phyloP scores from a whole-genome alignment of 2,888 invertebrate genomes.

The Minunthozetes semirufus region DNA sequence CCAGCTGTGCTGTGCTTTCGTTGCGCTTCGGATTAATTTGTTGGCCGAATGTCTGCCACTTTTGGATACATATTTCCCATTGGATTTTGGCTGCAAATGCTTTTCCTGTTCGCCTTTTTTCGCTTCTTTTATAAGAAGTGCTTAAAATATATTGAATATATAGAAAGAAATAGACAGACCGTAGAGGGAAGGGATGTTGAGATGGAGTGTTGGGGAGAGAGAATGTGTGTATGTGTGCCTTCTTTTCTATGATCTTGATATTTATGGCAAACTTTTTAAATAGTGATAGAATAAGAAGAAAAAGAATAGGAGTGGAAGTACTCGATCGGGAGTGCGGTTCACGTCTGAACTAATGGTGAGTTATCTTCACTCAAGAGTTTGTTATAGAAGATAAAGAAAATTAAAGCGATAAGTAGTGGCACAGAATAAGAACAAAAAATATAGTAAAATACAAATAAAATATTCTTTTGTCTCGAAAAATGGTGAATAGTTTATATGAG shows the following conservation, averaged over 20 bases:
- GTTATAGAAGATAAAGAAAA: not conserved
- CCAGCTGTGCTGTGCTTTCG: not conserved
- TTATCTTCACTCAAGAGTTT: not conserved
- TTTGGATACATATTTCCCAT: constrained; percentile 13
- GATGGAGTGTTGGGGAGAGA: too few relatives aligned
- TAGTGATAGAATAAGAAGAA: too few relatives aligned
- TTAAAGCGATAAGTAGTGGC: too few relatives aligned
- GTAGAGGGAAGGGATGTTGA: too few relatives aligned
- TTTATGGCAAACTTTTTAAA: not conserved
- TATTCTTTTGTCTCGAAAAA: too few relatives aligned
- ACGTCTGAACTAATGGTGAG: not conserved
- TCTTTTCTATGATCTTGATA: not conserved
- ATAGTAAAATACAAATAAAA: too few relatives aligned
- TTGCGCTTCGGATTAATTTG: constrained; percentile 15
- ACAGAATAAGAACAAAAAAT: too few relatives aligned
- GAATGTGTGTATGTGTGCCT: not conserved
- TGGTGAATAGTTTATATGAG: too few relatives aligned
- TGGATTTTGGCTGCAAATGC: constrained; percentile 8
- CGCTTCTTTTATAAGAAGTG: not conserved
- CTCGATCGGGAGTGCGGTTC: not conserved
- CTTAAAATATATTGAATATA: not conserved
- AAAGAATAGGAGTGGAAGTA: not conserved
- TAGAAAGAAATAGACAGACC: not conserved
- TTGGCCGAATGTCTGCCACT: constrained; percentile 13
- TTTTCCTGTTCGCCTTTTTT: not conserved